Evolutionary conservation across 2,888 invertebrate species (phyloP).

Genomic region (Drosophila recens): DNA sequence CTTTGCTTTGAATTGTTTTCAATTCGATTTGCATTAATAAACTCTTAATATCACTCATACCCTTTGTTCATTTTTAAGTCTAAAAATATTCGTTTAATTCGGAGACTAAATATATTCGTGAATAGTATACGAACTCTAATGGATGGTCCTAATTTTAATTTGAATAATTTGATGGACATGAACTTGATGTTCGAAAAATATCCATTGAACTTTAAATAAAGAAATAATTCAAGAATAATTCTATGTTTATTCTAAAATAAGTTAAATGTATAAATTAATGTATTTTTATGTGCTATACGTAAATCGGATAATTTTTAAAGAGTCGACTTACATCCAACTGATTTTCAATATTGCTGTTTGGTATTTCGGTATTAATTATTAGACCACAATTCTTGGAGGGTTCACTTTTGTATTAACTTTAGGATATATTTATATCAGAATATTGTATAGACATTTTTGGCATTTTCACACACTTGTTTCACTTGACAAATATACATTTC

Average conservation of each 20-base stretch:
- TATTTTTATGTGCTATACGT: too few species aligned
- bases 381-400: constrained; percentile 12
- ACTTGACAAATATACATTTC: constrained; percentile 38
- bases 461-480: constrained; percentile 33
- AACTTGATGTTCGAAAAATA: too few species aligned
- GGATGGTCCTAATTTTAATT: too few species aligned
- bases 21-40: not conserved
- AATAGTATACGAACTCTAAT: too few species aligned
- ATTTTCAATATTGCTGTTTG: constrained; percentile 50
- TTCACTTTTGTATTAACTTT: constrained; percentile 37
- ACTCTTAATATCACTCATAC: not conserved
- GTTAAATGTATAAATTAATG: too few species aligned
- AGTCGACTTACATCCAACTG: constrained; percentile 39
- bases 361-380: constrained; percentile 6
- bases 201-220: not conserved
- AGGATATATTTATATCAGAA: constrained; percentile 38
- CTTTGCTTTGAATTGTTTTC: too few species aligned
- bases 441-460: constrained; percentile 31
- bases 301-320: not conserved
- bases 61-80: too few species aligned
- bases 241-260: too few species aligned
- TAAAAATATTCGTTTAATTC: too few species aligned
- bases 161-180: too few species aligned
- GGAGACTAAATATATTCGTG: too few species aligned
- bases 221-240: not conserved